Evolutionary conservation across 1,140 invertebrate genomes (phyloP), one percentile per base, ranked within the genome.

Genomic region (Battus philenor): DNA sequence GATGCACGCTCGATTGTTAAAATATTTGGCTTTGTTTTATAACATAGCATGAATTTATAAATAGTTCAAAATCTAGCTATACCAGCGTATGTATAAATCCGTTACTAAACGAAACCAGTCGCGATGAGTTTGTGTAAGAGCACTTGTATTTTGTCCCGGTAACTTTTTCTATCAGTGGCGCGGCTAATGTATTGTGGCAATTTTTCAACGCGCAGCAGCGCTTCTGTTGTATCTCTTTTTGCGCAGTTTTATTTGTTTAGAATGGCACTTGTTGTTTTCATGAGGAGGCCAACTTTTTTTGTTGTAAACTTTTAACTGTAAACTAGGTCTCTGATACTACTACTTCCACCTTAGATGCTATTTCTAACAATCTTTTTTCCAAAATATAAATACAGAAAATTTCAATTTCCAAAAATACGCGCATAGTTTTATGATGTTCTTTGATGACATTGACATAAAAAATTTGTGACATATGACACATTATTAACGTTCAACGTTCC

Each of bases 141-240:
- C 22, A 41, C 38, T 41, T 41, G 8, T 41, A 30, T 30, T 30
- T 30, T 30, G 22, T 29, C 26, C 38, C 13, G 5, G 10, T 6
- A 41, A 41, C 38, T 41, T 41, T 41, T 41, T 41, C 38, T 41
- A 41, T 41, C 38, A 41, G 9, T 26, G 20, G 13, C 32, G 16
- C 38, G 8, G 17, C 26, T 29, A 41, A 41, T 41, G 29, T 41
- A 41, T 41, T 41, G 38, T 29, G 15, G 38, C 38, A 41, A 41
- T 29, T 41, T 41, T 41, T 29, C 38, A 29, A 41, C 16, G 15
- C 38, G 2, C 36, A 5, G 10, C 8, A 2, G 5, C 24, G 24
- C 26, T 17, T 16, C n/a, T 12, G 8, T 4, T 12, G 22, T n/a
- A 2, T 24, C 9, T 9, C 10, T 22, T 8, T 38, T 11, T 38